Conservation (phyloP, 2,888 invertebrate species). For the Zele albiditarsus region DNA sequence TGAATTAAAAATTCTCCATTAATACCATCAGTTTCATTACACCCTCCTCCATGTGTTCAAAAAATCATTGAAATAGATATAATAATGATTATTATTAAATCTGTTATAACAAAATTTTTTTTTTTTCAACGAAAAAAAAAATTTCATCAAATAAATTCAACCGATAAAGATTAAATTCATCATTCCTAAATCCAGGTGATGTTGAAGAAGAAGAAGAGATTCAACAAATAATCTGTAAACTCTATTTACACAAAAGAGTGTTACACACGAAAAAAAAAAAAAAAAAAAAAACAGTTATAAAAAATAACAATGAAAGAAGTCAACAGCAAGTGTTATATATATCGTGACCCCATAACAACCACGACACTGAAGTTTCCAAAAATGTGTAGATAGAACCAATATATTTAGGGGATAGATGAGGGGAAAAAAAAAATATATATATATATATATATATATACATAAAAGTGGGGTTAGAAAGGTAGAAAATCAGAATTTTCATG, state of each 20-base stretch:
- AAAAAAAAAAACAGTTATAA: slow-evolving; percentile 38
- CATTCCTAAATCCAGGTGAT: not conserved
- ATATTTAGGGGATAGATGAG: slow-evolving; percentile 21
- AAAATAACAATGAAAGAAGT: slow-evolving; percentile 43
- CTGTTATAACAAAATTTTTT: no score
- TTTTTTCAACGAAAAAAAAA: no score
- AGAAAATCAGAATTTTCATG: slow-evolving; percentile 59
- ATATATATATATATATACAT: not conserved
- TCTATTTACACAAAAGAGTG: not conserved
- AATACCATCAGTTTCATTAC: no score
- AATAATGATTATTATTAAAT: no score
- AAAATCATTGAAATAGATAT: no score
- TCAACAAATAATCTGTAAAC: not conserved
- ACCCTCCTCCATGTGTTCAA: no score
- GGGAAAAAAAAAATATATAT: slow-evolving; percentile 2
- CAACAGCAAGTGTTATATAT: slow-evolving; percentile 46
- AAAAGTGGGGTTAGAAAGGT: slow-evolving; percentile 25
- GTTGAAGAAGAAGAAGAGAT: not conserved
- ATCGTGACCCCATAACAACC: slow-evolving; percentile 50
- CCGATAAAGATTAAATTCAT: not conserved
- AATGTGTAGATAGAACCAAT: slow-evolving; percentile 36
- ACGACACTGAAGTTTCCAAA: slow-evolving; percentile 30
- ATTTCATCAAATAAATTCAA: not conserved
- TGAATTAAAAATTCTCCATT: no score
- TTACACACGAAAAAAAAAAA: not conserved